These are phyloP conservation scores for Thermophis baileyi DNA, from an alignment of 2,113 vertebrate genomes.

Conservation along the genomic window DNA sequence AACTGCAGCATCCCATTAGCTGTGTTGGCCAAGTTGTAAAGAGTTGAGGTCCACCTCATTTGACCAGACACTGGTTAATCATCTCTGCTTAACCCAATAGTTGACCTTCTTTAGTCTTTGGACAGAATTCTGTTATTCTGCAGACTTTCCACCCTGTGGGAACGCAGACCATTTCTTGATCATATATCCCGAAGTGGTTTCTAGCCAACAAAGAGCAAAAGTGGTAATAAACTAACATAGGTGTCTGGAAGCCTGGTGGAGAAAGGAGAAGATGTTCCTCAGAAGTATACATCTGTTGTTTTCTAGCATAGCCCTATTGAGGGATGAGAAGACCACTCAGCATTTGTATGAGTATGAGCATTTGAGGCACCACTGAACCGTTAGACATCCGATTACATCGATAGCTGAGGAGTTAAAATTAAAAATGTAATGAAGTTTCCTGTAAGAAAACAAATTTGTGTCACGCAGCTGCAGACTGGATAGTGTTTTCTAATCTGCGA, in stretches of 20 bases:
- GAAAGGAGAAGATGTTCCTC: not conserved
- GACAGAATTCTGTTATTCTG: not conserved
- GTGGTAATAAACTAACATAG: not conserved
- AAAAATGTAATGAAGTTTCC: constrained; percentile 53
- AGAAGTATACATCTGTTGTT: not conserved
- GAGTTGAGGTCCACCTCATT: not conserved
- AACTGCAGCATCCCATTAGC: not conserved
- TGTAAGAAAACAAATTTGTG: constrained; percentile 45
- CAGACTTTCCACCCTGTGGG: not conserved
- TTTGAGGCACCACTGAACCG: constrained; percentile 3
- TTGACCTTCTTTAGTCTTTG: not conserved
- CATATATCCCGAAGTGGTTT: not conserved
- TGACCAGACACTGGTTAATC: not conserved
- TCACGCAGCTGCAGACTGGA: constrained; percentile 32
- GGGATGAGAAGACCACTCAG: not conserved
- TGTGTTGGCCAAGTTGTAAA: not conserved
- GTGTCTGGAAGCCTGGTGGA: not conserved
- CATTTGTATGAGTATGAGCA: not conserved
- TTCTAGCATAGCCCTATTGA: not conserved
- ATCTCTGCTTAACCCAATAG: not conserved
- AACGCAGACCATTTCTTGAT: not conserved
- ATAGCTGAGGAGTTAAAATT: constrained; percentile 36
- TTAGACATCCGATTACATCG: constrained; percentile 50
- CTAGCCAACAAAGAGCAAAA: not conserved
- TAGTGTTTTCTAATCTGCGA: constrained; percentile 53